Conservation (phyloP, 2,888 invertebrate genomes). For the Junonia oenone region DNA sequence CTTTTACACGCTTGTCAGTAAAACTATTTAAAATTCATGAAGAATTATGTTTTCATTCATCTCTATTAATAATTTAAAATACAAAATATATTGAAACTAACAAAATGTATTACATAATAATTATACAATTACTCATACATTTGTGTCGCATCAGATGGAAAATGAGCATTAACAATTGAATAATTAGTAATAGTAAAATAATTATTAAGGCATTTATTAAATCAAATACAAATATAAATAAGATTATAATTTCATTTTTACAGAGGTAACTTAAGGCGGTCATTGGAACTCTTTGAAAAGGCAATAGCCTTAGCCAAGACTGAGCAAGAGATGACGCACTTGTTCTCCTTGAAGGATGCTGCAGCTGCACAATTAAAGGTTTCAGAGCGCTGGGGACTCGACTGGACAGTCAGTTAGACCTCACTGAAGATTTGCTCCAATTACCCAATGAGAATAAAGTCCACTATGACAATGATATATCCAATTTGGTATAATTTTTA, state of each 20-base stretch:
- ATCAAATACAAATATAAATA: no score
- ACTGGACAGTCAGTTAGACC: conserved; percentile 75
- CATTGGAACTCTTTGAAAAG: conserved; percentile 92
- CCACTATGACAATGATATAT: conserved; percentile 39
- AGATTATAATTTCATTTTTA: conserved; percentile 41
- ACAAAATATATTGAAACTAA: neutral
- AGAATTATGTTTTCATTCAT: neutral
- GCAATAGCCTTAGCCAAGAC: conserved; percentile 92
- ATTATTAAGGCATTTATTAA: no score
- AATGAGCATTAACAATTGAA: no score
- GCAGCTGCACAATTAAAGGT: conserved; percentile 93
- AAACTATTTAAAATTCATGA: neutral
- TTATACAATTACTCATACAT: neutral
- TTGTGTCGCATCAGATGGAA: neutral
- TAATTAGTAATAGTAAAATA: no score
- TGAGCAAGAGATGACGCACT: conserved; percentile 92
- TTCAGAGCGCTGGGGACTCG: conserved; percentile 85
- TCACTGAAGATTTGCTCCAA: conserved; percentile 32
- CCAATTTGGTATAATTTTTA: conserved; percentile 19
- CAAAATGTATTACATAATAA: neutral
- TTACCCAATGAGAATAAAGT: conserved; percentile 49
- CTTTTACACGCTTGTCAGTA: conserved; percentile 7
- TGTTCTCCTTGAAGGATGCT: conserved; percentile 93
- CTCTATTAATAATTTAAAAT: neutral
- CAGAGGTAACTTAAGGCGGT: conserved; percentile 90